These are phyloP conservation scores for Smutsia temminckii DNA, from an alignment of 2,797 vertebrate species.

Conservation along the genomic window DNA sequence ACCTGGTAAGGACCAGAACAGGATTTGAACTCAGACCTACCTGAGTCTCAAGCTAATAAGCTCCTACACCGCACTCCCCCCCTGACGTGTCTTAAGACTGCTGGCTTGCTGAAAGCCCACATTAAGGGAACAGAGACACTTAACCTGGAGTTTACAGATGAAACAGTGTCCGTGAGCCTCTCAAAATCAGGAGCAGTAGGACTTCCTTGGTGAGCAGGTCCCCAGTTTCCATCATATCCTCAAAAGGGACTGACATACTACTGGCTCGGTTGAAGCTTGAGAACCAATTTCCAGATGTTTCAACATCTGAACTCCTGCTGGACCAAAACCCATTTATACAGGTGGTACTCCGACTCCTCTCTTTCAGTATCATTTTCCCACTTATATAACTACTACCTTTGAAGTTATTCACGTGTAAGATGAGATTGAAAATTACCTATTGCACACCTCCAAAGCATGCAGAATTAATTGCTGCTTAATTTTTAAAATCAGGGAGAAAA, in stretches of 20 bases:
- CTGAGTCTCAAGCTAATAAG: neutral
- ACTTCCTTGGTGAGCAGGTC: neutral
- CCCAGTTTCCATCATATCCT: neutral
- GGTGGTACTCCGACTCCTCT: fast-evolving
- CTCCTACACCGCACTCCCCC: fast-evolving
- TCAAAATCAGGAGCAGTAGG: fast-evolving
- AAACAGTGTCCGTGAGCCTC: neutral
- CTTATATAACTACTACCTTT: neutral
- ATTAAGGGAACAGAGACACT: fast-evolving
- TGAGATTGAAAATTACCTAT: neutral
- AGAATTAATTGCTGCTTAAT: neutral
- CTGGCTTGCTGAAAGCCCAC: no score
- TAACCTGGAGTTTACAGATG: neutral
- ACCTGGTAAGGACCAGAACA: fast-evolving
- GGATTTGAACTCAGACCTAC: fast-evolving
- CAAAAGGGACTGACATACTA: neutral
- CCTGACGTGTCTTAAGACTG: neutral
- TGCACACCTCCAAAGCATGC: neutral
- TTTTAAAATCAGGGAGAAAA: neutral
- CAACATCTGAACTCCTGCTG: neutral
- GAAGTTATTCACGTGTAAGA: neutral
- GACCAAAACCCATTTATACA: fast-evolving
- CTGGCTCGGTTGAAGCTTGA: neutral
- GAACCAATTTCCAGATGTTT: neutral
- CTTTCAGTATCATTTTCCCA: neutral